Conservation (phyloP, 2,888 invertebrate species). For the Pheosia tremula region DNA sequence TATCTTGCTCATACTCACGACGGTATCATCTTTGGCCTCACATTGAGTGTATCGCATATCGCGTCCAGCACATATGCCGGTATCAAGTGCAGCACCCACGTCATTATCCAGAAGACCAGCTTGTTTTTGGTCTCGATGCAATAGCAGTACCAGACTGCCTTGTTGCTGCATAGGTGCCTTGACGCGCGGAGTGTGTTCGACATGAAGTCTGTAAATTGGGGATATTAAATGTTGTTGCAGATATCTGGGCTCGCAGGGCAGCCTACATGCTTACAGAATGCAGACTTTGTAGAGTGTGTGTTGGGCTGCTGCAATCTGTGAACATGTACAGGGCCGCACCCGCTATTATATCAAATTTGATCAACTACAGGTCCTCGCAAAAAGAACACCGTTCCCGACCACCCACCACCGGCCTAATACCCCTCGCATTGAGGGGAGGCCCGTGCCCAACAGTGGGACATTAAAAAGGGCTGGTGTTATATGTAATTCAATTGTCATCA, state of each 20-base stretch:
- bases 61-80: slow-evolving; percentile 27
- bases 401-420: too few species aligned
- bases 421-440: too few species aligned
- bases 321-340: too few species aligned
- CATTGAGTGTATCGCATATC: background rate
- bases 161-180: background rate
- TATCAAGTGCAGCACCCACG: slow-evolving; percentile 32
- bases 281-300: too few species aligned
- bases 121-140: slow-evolving; percentile 12
- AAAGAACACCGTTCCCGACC: too few species aligned
- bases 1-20: slow-evolving; percentile 9
- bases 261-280: too few species aligned
- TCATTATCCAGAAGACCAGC: slow-evolving; percentile 15
- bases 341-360: too few species aligned
- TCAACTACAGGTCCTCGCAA: too few species aligned
- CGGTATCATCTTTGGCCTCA: slow-evolving; percentile 10
- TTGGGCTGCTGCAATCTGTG: too few species aligned
- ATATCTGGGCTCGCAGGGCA: background rate
- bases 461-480: too few species aligned
- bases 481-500: too few species aligned
- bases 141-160: slow-evolving; percentile 81
- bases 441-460: too few species aligned
- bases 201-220: background rate
- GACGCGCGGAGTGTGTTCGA: background rate
- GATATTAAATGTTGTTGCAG: background rate